phyloP scores from a whole-genome alignment of 2,888 invertebrate genomes.

The Tupiocoris notatus region DNA sequence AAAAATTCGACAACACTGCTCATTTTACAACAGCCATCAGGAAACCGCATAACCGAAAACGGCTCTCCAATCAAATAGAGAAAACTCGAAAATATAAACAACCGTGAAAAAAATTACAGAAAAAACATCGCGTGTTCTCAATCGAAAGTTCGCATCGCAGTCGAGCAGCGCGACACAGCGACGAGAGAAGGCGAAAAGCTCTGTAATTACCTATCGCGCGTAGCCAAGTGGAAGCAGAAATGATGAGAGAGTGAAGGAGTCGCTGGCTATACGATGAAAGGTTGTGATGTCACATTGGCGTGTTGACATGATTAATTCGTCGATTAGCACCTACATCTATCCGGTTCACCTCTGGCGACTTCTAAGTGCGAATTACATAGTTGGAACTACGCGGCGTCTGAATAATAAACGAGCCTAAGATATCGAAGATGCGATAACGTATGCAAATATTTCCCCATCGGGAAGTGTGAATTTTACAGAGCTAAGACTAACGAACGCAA shows the following conservation, averaged over 20 bases:
- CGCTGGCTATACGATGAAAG: conserved; percentile 23
- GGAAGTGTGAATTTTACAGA: too few relatives aligned
- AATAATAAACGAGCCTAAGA: not conserved
- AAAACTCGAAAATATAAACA: too few relatives aligned
- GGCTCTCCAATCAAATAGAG: too few relatives aligned
- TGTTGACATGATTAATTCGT: conserved; percentile 30
- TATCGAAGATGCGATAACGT: conserved; percentile 2
- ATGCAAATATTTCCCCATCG: too few relatives aligned
- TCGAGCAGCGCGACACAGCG: not conserved
- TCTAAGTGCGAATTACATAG: not conserved
- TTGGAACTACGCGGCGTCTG: not conserved
- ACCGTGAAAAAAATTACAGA: too few relatives aligned
- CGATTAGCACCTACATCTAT: conserved; percentile 22
- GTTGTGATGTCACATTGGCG: conserved; percentile 30
- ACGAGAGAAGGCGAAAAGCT: not conserved
- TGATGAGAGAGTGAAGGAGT: conserved; percentile 1
- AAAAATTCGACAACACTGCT: too few relatives aligned
- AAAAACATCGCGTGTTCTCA: not conserved
- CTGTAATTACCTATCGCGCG: not conserved
- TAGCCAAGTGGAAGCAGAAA: not conserved
- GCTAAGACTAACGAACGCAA: too few relatives aligned
- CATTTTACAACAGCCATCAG: too few relatives aligned
- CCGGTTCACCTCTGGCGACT: not conserved
- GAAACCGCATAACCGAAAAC: too few relatives aligned
- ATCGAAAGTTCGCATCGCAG: not conserved